Evolutionary conservation across 2,113 vertebrate species (phyloP).

Genomic region (Ammodytes dubius): DNA sequence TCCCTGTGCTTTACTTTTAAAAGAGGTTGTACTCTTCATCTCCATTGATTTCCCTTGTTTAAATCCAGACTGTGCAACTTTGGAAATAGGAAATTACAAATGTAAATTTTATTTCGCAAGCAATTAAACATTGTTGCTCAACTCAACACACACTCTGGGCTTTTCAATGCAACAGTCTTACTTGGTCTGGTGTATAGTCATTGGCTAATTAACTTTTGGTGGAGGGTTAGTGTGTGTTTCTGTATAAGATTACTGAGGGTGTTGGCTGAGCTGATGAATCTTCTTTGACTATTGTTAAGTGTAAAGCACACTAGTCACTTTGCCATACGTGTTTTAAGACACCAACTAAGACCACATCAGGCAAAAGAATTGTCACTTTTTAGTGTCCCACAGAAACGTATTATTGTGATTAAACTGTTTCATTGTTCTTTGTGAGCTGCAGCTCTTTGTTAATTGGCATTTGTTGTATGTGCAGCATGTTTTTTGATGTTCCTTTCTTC

Average conservation of each 20-base stretch:
- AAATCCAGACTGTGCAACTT: slow-evolving; percentile 17
- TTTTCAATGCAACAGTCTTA: background rate
- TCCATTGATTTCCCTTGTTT: slow-evolving; percentile 21
- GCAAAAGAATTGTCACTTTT: background rate
- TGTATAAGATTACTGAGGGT: background rate
- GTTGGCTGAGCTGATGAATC: background rate
- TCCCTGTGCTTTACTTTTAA: slow-evolving; percentile 32
- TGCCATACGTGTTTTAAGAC: no score
- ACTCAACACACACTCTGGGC: background rate
- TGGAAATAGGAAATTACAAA: background rate
- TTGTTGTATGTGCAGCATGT: background rate
- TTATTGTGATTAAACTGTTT: background rate
- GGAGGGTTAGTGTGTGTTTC: background rate
- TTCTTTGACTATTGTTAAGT: background rate
- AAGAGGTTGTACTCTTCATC: slow-evolving; percentile 28
- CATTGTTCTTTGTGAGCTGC: background rate
- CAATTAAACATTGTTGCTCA: background rate
- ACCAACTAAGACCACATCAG: no score
- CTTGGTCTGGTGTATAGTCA: background rate
- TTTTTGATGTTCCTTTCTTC: background rate
- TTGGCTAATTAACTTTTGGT: background rate
- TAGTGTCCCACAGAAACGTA: background rate
- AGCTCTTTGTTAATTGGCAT: background rate
- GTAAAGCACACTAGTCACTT: no score
- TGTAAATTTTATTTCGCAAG: background rate